phyloP scores from a whole-genome alignment of 2,888 invertebrate species.

The Drosophila subquinaria region DNA sequence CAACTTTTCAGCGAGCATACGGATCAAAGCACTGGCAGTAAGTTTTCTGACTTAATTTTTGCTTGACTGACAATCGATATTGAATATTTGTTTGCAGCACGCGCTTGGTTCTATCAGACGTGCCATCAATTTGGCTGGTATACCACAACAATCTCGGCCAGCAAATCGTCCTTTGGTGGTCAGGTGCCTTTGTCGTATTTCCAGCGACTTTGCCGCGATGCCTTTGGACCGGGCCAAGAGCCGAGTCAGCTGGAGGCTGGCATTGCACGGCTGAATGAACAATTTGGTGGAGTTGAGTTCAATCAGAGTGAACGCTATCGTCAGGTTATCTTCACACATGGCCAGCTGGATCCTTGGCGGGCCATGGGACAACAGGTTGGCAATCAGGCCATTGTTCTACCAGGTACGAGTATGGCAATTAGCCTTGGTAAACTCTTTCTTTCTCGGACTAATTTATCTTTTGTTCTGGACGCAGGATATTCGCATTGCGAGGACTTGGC shows the following conservation, averaged over 20 bases:
- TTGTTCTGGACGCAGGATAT: constrained; percentile 60
- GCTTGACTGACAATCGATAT: constrained; percentile 3
- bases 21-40: constrained; percentile 62
- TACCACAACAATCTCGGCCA: constrained; percentile 87
- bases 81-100: constrained; percentile 74
- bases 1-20: constrained; percentile 58
- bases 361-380: constrained; percentile 85
- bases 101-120: constrained; percentile 91
- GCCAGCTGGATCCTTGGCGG: constrained; percentile 87
- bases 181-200: constrained; percentile 77
- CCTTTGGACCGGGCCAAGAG: constrained; percentile 56
- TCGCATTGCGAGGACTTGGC: constrained; percentile 82
- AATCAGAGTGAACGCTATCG: constrained; percentile 59
- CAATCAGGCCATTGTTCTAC: constrained; percentile 69
- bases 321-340: constrained; percentile 87
- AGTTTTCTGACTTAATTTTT: constrained; percentile 34
- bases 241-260: constrained; percentile 47
- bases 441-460: constrained; percentile 20
- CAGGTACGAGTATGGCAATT: constrained; percentile 62
- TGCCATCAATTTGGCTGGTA: constrained; percentile 95
- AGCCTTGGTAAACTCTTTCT: constrained; percentile 25
- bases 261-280: constrained; percentile 59
- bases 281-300: constrained; percentile 64
- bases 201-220: constrained; percentile 74
- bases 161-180: constrained; percentile 54